A percentile compares a stretch with the other conserved stretches of the same genome.
Evolutionary conservation across 1,140 invertebrate species (phyloP).

Genomic region (Calephelis nemesis): DNA sequence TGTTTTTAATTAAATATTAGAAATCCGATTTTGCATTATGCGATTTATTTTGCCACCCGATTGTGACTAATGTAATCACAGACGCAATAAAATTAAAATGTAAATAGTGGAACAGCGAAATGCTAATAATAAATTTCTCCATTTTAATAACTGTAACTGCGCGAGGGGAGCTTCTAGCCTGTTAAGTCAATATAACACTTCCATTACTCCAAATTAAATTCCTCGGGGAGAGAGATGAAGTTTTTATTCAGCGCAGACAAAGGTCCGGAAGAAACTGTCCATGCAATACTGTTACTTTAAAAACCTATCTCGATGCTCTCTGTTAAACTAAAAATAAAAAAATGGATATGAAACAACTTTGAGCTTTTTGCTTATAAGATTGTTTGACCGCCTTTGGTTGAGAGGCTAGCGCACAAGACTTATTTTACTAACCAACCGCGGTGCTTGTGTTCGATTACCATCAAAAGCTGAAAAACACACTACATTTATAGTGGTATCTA

Average conservation of each 20-base stretch:
- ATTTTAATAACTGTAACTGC: constrained; percentile 78
- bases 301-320: constrained; percentile 14
- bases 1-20: too few species aligned
- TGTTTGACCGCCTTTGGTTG: too few species aligned
- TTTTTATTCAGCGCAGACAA: constrained; percentile 74
- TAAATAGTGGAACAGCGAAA: constrained; percentile 74
- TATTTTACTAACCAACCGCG: too few species aligned
- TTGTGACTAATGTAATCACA: constrained; percentile 75
- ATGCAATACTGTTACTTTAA: constrained; percentile 35
- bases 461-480: too few species aligned
- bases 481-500: too few species aligned
- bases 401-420: too few species aligned
- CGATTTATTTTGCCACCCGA: constrained; percentile 59
- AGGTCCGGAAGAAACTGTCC: constrained; percentile 60
- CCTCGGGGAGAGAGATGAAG: constrained; percentile 75
- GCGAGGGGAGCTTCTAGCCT: constrained; percentile 73
- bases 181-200: constrained; percentile 79
- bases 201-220: constrained; percentile 79
- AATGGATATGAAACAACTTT: neutral
- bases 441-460: too few species aligned
- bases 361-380: too few species aligned
- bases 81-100: constrained; percentile 78
- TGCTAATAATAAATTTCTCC: constrained; percentile 78
- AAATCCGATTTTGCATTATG: neutral
- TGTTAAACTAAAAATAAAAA: neutral